Conservation (phyloP, 2,797 vertebrate species). For the Streptopelia turtur region DNA sequence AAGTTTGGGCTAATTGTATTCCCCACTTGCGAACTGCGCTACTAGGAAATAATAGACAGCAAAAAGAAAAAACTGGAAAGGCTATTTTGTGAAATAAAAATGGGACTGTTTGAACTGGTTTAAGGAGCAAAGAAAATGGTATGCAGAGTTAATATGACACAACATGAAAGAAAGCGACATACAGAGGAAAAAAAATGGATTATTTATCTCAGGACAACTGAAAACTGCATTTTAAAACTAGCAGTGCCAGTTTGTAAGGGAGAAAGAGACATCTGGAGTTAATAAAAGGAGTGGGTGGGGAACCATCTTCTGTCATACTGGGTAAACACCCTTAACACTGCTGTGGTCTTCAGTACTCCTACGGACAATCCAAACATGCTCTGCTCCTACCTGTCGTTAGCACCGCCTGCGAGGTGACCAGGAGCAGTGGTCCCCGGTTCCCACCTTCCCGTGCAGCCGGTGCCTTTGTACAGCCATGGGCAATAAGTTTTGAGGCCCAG, state of each 20-base stretch:
- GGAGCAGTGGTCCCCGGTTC: rapidly evolving
- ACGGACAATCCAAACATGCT: background rate
- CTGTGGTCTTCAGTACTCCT: background rate
- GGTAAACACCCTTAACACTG: background rate
- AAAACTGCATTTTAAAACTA: background rate
- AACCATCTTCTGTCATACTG: background rate
- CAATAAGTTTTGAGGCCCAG: background rate
- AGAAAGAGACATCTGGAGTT: slow-evolving; percentile 25
- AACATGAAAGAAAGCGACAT: background rate
- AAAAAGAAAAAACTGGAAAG: background rate
- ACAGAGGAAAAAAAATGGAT: background rate
- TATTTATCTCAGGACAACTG: background rate
- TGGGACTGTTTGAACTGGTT: background rate
- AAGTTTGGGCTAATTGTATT: background rate
- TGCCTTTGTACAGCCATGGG: background rate
- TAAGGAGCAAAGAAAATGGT: background rate
- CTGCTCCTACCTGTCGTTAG: background rate
- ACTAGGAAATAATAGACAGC: background rate
- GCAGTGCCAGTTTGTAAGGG: background rate
- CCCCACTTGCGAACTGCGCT: background rate
- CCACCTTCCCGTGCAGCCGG: background rate
- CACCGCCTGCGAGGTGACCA: rapidly evolving
- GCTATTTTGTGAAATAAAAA: background rate
- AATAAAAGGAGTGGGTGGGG: slow-evolving; percentile 24
- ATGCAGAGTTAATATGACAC: background rate